Percentiles rank a stretch among this genome's conserved stretches.
These are phyloP conservation scores for Lasioglossum marginatum DNA, from an alignment of 2,888 invertebrate genomes.

Conservation along the genomic window DNA sequence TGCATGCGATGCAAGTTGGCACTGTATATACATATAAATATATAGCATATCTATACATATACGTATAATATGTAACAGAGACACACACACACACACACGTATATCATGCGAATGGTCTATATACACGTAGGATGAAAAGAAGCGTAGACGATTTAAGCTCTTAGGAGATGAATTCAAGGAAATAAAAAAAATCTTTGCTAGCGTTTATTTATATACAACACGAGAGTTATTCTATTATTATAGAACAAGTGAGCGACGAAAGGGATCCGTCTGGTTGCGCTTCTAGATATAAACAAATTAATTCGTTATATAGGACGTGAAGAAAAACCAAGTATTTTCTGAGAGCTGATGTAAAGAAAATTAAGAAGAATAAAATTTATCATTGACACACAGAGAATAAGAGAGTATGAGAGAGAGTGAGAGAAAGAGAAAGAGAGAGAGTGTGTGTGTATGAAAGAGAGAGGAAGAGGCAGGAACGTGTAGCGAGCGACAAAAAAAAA, in stretches of 20 bases:
- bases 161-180: constrained; percentile 48
- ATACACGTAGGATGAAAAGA: constrained; percentile 46
- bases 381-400: background rate
- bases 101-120: constrained; percentile 48
- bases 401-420: background rate
- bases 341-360: constrained; percentile 49
- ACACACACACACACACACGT: constrained; percentile 48
- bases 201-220: constrained; percentile 74
- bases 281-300: constrained; percentile 61
- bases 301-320: constrained; percentile 59
- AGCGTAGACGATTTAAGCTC: constrained; percentile 49
- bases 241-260: constrained; percentile 34
- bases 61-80: constrained; percentile 35
- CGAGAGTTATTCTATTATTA: constrained; percentile 38
- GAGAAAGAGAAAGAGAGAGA: too few relatives aligned
- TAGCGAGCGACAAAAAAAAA: constrained; percentile 51
- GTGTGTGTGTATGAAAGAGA: background rate
- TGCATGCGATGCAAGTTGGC: constrained; percentile 45
- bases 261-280: constrained; percentile 58
- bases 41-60: constrained; percentile 52
- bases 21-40: constrained; percentile 56
- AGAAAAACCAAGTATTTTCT: constrained; percentile 75
- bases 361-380: constrained; percentile 51
- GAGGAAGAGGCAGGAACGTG: constrained; percentile 3
- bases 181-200: constrained; percentile 63